phyloP scores from a whole-genome alignment of 37 sponge, comb jelly and placozoan genomes.

The Diacarnus erythraeanus region DNA sequence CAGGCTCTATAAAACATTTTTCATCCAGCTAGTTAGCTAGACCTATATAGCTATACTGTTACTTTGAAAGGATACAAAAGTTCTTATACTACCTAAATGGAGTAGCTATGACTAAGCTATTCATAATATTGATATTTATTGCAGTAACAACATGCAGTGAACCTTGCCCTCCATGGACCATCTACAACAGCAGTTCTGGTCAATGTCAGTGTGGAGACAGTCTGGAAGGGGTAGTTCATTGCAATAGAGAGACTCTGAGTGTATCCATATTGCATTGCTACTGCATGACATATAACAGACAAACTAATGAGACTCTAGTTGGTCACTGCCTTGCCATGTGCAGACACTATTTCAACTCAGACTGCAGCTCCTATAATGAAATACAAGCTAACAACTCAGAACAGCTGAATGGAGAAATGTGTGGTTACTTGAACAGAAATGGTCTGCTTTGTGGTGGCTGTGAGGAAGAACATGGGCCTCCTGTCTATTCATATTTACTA shows the following conservation, averaged over 20 bases:
- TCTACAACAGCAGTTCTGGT: neutral
- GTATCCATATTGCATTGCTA: neutral
- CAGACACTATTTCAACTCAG: too few relatives aligned
- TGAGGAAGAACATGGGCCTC: neutral
- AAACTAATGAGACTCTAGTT: neutral
- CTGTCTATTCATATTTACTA: constrained; percentile 22
- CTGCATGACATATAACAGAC: constrained; percentile 6
- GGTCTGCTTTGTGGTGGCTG: constrained; percentile 40
- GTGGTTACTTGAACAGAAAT: constrained; percentile 13
- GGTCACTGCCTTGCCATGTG: constrained; percentile 4
- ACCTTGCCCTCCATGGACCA: constrained; percentile 2
- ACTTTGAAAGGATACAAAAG: too few relatives aligned
- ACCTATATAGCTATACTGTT: too few relatives aligned
- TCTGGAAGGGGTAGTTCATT: neutral
- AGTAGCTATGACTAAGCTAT: too few relatives aligned
- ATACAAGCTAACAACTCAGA: neutral
- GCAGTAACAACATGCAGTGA: neutral
- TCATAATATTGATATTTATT: neutral
- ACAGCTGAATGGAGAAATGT: neutral
- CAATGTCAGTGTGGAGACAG: constrained; percentile 3
- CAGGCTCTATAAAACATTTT: too few relatives aligned
- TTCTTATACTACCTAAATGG: too few relatives aligned
- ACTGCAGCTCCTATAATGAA: neutral
- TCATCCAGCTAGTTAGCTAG: too few relatives aligned
- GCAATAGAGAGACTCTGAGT: neutral